Evolutionary conservation across 2,888 invertebrate genomes (phyloP).

Genomic region (Lycaena phlaeas): DNA sequence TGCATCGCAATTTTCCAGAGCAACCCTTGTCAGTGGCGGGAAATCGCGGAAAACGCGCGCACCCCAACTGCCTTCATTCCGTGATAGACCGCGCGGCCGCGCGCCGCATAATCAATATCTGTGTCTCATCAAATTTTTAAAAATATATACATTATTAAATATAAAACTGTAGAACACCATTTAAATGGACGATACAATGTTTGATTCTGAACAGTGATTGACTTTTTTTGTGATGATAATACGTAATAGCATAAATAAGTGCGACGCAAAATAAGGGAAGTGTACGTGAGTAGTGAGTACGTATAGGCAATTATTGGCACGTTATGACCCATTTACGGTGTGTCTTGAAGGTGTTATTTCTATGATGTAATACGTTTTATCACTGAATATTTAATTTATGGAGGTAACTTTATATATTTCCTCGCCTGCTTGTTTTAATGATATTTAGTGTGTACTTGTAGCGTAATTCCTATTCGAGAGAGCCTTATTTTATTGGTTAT

Average conservation of each 20-base stretch:
- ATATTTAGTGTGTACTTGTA: too few species aligned
- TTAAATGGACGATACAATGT: conserved; percentile 19
- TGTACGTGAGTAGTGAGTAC: conserved; percentile 60
- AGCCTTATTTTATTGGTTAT: too few species aligned
- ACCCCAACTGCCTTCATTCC: conserved; percentile 48
- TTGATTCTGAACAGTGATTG: conserved; percentile 13
- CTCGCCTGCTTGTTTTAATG: too few species aligned
- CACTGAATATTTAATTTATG: too few species aligned
- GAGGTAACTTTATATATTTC: too few species aligned
- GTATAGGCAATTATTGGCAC: conserved; percentile 60
- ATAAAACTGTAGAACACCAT: not conserved
- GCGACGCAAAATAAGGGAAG: conserved; percentile 43
- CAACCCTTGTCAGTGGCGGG: conserved; percentile 28
- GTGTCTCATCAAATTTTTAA: conserved; percentile 20
- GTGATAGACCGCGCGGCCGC: conserved; percentile 50
- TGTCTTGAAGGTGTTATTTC: not conserved
- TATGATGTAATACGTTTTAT: not conserved
- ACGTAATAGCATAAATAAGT: conserved; percentile 28
- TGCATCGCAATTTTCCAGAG: conserved; percentile 11
- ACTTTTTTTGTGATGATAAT: conserved; percentile 10
- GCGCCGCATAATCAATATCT: conserved; percentile 62
- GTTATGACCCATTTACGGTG: conserved; percentile 51
- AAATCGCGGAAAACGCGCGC: conserved; percentile 67
- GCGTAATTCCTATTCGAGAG: too few species aligned
- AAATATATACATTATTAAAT: not conserved